A percentile compares a stretch with the other conserved stretches of the same genome.
These are phyloP conservation scores for Rhabdornis inornatus DNA, from an alignment of 2,113 vertebrate species.

Conservation along the genomic window DNA sequence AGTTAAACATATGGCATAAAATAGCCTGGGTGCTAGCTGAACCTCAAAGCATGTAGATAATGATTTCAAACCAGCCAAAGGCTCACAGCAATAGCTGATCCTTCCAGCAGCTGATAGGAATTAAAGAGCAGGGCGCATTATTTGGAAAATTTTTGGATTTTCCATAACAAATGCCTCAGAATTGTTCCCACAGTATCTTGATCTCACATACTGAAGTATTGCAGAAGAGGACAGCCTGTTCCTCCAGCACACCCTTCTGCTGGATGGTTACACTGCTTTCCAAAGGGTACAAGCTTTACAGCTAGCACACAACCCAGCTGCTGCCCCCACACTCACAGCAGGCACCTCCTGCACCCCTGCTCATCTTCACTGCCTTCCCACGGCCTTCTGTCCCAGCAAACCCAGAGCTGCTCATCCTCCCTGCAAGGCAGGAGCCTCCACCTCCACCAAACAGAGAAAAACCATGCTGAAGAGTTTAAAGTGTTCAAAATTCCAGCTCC, in stretches of 20 bases:
- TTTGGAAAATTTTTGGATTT: background rate
- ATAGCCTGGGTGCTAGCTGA: background rate
- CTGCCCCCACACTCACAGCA: background rate
- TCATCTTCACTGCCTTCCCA: background rate
- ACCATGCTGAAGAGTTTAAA: background rate
- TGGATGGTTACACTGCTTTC: background rate
- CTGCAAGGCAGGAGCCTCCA: background rate
- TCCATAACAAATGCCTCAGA: background rate
- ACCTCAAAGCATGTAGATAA: background rate
- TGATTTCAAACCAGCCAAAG: background rate
- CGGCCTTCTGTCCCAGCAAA: background rate
- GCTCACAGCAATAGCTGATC: background rate
- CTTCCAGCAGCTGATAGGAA: background rate
- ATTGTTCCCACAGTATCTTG: background rate
- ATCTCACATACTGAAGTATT: background rate
- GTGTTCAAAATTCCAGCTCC: background rate
- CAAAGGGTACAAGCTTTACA: background rate
- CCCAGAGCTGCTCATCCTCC: background rate
- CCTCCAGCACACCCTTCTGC: background rate
- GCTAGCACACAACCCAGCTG: background rate
- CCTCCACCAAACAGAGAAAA: background rate
- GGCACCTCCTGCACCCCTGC: background rate
- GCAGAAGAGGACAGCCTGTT: background rate
- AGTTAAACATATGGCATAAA: background rate
- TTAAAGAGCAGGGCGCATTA: background rate